Conservation (phyloP, 2,888 invertebrate species). For the Tetranychus piercei region DNA sequence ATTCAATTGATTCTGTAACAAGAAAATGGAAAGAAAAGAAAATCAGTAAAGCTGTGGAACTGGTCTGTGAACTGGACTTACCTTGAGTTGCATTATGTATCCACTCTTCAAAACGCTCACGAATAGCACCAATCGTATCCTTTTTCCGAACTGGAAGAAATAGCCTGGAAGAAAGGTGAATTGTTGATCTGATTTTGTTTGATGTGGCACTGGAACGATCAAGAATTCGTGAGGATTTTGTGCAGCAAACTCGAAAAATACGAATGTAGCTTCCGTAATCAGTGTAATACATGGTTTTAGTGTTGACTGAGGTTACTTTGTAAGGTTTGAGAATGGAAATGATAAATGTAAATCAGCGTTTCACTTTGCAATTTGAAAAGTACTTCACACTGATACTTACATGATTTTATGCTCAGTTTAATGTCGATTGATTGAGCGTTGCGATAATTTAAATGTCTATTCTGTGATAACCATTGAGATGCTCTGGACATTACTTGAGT, state of each 20-base stretch:
- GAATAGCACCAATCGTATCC: slow-evolving; percentile 19
- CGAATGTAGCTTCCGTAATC: slow-evolving; percentile 21
- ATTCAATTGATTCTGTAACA: background rate
- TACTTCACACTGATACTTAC: slow-evolving; percentile 3
- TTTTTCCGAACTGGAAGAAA: slow-evolving; percentile 19
- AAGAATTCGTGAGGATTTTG: slow-evolving; percentile 10
- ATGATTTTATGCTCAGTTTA: slow-evolving; percentile 20
- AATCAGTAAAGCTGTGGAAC: background rate
- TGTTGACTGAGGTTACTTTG: slow-evolving; percentile 10
- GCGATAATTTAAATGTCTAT: slow-evolving; percentile 11
- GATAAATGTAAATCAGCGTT: no score
- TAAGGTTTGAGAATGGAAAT: no score
- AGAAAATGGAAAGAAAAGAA: background rate
- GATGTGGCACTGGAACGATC: slow-evolving; percentile 6
- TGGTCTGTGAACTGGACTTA: background rate
- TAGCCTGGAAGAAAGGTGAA: slow-evolving; percentile 14
- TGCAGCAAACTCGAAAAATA: slow-evolving; percentile 17
- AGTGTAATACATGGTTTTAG: slow-evolving; percentile 18
- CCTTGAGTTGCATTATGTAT: slow-evolving; percentile 9
- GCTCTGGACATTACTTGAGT: slow-evolving; percentile 21
- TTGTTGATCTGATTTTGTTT: background rate
- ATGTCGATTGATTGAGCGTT: slow-evolving; percentile 22
- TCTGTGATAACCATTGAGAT: slow-evolving; percentile 17
- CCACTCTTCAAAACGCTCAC: slow-evolving; percentile 19
- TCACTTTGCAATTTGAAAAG: no score